Evolutionary conservation across 2,888 invertebrate species (phyloP).

Genomic region (Macroteleia sp.): DNA sequence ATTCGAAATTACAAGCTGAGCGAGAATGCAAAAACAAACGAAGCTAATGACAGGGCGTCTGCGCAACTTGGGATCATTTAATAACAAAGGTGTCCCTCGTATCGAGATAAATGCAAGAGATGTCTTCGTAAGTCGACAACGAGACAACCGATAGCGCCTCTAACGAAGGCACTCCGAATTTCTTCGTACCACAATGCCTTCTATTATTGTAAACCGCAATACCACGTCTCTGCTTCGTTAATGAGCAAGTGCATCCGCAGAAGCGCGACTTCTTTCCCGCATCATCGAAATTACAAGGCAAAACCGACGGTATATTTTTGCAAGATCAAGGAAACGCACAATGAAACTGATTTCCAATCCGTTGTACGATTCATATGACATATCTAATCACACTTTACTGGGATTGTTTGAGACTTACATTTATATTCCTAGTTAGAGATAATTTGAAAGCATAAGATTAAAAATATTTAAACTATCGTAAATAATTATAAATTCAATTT

Average conservation of each 20-base stretch:
- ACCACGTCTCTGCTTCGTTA: slow-evolving; percentile 20
- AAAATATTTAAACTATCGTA: too few relatives aligned
- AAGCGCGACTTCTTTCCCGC: not conserved
- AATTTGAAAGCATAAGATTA: too few relatives aligned
- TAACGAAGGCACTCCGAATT: slow-evolving; percentile 69
- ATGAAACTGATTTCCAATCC: too few relatives aligned
- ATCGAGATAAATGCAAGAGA: slow-evolving; percentile 14
- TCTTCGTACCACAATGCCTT: slow-evolving; percentile 6
- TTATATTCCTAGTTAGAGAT: too few relatives aligned
- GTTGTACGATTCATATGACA: too few relatives aligned
- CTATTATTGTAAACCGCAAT: slow-evolving; percentile 36
- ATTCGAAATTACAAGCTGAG: slow-evolving; percentile 57
- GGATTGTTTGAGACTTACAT: too few relatives aligned
- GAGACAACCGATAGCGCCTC: slow-evolving; percentile 15
- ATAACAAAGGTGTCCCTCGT: slow-evolving; percentile 68
- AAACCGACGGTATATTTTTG: too few relatives aligned
- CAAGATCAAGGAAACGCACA: too few relatives aligned
- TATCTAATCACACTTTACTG: too few relatives aligned
- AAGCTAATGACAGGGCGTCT: slow-evolving; percentile 77
- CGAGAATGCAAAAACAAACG: slow-evolving; percentile 67
- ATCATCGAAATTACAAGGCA: not conserved
- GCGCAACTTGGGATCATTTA: slow-evolving; percentile 61
- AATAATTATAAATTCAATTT: too few relatives aligned
- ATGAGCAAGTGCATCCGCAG: slow-evolving; percentile 17
- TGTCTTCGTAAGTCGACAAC: slow-evolving; percentile 21